Evolutionary conservation across 2,888 invertebrate genomes (phyloP), one percentile per base, ranked within the genome.

Genomic region (Troides helena): DNA sequence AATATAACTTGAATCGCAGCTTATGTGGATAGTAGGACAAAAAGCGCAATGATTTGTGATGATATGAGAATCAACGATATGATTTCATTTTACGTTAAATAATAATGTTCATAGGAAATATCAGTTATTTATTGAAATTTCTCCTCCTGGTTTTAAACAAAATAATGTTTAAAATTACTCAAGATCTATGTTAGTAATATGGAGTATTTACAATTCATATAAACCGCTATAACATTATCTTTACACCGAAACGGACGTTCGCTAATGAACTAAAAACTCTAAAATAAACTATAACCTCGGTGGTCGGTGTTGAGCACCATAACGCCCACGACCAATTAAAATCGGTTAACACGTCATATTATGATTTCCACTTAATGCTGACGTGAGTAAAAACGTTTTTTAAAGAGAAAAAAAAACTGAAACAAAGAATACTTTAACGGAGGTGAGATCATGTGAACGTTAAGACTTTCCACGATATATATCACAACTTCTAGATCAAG

Each of bases 261-360:
- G 56, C 56, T 69, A 69, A 69, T 61, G 36, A 23, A 60, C 53
- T 23, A 23, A 53, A 61, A 60, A 39, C 56, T 30, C 61, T 50
- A 59, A 64, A 39, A 58, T 23, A 12, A n/a, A 60, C 50, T 39
- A 50, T 25, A n/a, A 56, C 7, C n/a, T 21, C 17, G 59, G 36
- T 23, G 50, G 57, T 57, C 57, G 21, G 57, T 6, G 57, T 25
- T 66, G 6, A 18, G 30, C 30, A 39, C 50, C 10, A 25, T 50
- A 63, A 43, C 65, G 69, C 65, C 68, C 60, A 65, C 69, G 21
- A 4, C 4, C 25, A 39, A 64, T 64, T 56, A 64, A 58, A 58
- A 23, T 56, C 18, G 50, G 39, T 58, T 63, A 62, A 23, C 56
- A n/a, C 53, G 23, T 63, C 53, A 56, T 23, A 25, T 43, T 58